phyloP scores from a whole-genome alignment of 2,888 invertebrate genomes.

The Pterostichus madidus region DNA sequence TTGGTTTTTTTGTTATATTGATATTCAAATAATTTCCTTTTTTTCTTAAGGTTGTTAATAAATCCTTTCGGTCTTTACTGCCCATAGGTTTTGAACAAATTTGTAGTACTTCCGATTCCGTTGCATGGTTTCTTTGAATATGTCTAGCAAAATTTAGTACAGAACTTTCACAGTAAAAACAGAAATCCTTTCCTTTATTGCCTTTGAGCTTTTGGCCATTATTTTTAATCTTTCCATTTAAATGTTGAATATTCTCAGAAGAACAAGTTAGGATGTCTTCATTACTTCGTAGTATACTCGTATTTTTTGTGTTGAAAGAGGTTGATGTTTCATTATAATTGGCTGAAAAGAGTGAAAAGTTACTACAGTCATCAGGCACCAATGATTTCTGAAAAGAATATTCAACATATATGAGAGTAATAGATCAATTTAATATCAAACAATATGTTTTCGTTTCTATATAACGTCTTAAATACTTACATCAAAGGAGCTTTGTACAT shows the following conservation, averaged over 20 bases:
- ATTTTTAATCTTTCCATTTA: conserved; percentile 25
- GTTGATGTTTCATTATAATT: background rate
- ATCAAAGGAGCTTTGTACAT: conserved; percentile 11
- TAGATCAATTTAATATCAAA: background rate
- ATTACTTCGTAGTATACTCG: no score
- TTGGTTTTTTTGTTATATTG: conserved; percentile 68
- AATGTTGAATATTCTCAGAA: no score
- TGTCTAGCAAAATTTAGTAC: conserved; percentile 53
- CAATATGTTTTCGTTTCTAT: background rate
- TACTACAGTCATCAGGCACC: conserved; percentile 16
- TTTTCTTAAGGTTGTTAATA: conserved; percentile 62
- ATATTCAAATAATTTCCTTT: conserved; percentile 68
- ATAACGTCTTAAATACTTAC: conserved; percentile 16
- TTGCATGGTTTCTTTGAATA: conserved; percentile 39
- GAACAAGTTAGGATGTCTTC: no score
- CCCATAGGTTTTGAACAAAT: conserved; percentile 21
- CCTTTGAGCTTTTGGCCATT: conserved; percentile 36
- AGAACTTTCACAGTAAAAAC: conserved; percentile 31
- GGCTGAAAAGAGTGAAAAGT: conserved; percentile 5
- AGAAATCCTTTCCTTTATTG: conserved; percentile 18
- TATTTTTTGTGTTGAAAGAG: background rate
- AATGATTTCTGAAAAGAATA: conserved; percentile 12
- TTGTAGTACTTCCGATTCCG: conserved; percentile 27
- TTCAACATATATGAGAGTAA: conserved; percentile 18
- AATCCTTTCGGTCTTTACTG: conserved; percentile 26